phyloP scores from a whole-genome alignment of 2,888 invertebrate species.

The Nesidiocoris tenuis region DNA sequence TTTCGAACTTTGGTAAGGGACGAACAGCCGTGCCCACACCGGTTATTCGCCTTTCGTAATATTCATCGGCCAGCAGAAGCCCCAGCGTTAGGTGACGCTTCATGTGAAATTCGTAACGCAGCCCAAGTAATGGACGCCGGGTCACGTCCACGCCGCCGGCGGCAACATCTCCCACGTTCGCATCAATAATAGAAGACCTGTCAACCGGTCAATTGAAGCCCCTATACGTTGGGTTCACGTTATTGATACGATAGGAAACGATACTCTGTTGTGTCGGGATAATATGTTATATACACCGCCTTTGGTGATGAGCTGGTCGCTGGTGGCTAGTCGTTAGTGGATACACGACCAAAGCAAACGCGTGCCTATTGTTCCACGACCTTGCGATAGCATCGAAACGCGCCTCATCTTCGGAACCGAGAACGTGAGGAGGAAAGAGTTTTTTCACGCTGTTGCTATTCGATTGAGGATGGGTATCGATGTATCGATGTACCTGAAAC shows the following conservation, averaged over 20 bases:
- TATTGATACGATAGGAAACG: neutral
- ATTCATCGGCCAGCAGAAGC: too few species aligned
- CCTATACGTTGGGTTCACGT: neutral
- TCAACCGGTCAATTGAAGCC: neutral
- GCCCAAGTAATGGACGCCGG: neutral
- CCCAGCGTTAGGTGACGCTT: neutral
- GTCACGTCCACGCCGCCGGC: neutral
- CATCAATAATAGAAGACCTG: neutral
- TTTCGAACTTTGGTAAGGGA: too few species aligned
- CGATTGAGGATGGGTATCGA: too few species aligned
- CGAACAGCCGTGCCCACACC: too few species aligned
- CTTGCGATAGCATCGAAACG: neutral
- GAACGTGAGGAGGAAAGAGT: neutral
- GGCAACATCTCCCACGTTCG: neutral
- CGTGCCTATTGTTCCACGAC: neutral
- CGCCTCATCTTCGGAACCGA: neutral
- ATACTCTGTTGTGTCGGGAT: neutral
- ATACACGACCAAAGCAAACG: neutral
- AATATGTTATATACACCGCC: too few species aligned
- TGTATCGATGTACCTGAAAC: too few species aligned
- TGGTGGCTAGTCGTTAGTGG: neutral
- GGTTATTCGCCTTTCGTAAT: too few species aligned
- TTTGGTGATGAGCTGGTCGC: neutral
- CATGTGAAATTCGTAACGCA: neutral
- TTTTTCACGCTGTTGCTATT: too few species aligned